These are phyloP conservation scores for Suillia variegata DNA, from an alignment of 2,888 invertebrate species.

Conservation along the genomic window DNA sequence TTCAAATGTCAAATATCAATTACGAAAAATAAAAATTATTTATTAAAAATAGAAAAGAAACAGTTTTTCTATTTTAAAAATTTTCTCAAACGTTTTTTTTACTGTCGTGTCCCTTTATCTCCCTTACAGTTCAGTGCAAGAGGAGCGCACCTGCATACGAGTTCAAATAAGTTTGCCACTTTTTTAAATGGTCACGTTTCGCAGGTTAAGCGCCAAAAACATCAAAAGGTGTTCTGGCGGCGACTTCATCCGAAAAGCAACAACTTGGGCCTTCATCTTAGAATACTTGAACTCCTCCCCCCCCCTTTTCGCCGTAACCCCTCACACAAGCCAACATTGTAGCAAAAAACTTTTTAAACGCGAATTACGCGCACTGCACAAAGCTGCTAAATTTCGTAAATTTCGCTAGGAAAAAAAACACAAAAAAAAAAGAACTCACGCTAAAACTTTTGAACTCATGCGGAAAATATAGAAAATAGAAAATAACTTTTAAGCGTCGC, in stretches of 20 bases:
- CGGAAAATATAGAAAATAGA: not conserved
- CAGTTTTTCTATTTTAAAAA: not conserved
- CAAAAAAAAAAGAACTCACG: not conserved
- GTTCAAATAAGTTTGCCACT: conserved; percentile 40
- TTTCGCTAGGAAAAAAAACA: too few species aligned
- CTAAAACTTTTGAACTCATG: not conserved
- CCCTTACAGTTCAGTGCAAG: not conserved
- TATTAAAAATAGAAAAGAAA: too few species aligned
- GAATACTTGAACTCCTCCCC: too few species aligned
- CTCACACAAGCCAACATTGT: not conserved
- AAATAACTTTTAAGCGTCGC: not conserved
- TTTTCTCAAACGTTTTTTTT: not conserved
- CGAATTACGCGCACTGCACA: conserved; percentile 48
- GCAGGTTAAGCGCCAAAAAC: conserved; percentile 49
- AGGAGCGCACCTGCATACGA: not conserved
- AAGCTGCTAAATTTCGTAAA: not conserved
- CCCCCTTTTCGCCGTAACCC: not conserved
- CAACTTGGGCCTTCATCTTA: too few species aligned
- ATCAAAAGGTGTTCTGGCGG: too few species aligned
- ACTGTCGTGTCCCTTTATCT: not conserved
- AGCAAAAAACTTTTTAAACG: conserved; percentile 47
- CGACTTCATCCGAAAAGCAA: not conserved
- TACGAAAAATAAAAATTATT: not conserved
- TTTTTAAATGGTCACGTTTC: conserved; percentile 57
- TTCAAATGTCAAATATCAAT: not conserved